Conservation (phyloP, 1,140 invertebrate genomes). For the Drosophila azteca region DNA sequence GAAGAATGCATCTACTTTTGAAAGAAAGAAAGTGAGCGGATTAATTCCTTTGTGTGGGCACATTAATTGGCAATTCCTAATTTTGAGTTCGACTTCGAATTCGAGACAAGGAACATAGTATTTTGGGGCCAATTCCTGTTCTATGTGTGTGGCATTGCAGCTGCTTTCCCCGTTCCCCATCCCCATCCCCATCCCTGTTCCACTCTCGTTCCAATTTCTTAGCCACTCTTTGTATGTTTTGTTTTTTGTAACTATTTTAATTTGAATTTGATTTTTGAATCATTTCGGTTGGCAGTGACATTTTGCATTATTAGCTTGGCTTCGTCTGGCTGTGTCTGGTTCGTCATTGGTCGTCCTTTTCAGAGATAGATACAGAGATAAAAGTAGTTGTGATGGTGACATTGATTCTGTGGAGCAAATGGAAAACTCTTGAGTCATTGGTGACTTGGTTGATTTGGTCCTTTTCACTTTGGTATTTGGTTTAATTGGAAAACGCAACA, state of each 20-base stretch:
- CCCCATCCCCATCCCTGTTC: background rate
- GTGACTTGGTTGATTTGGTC: conserved; percentile 55
- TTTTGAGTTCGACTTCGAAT: conserved; percentile 2
- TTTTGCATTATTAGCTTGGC: conserved; percentile 66
- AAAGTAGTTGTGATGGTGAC: background rate
- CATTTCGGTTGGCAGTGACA: conserved; percentile 39
- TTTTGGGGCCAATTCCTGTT: conserved; percentile 23
- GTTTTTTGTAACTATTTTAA: conserved; percentile 25
- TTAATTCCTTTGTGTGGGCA: conserved; percentile 34
- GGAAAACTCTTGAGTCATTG: conserved; percentile 41
- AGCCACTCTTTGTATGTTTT: background rate
- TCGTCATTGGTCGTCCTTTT: conserved; percentile 45
- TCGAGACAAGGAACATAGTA: conserved; percentile 35
- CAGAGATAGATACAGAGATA: conserved; percentile 1
- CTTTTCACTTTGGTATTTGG: conserved; percentile 32
- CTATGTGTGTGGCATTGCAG: conserved; percentile 12
- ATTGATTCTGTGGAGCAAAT: conserved; percentile 14
- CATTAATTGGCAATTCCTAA: conserved; percentile 40
- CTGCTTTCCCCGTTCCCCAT: too few species aligned
- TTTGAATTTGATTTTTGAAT: conserved; percentile 17
- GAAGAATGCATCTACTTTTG: background rate
- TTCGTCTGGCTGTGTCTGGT: conserved; percentile 52
- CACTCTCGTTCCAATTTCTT: background rate
- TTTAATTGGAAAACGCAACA: conserved; percentile 5
- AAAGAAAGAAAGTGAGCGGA: conserved; percentile 1